Conservation (phyloP, 2,113 vertebrate species). For the Heptranchias perlo region DNA sequence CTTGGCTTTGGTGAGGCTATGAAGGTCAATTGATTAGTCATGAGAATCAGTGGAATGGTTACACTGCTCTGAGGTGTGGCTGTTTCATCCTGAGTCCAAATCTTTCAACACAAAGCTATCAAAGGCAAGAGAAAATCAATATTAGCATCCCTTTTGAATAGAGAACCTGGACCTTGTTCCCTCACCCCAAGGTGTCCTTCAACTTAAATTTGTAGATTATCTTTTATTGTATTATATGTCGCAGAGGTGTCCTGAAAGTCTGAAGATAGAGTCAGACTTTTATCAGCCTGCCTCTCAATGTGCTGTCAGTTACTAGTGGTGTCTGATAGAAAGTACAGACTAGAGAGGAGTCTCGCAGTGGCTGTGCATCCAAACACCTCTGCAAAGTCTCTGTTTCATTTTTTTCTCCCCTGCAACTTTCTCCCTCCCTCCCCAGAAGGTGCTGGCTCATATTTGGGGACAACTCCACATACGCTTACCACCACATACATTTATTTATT, state of each 20-base stretch:
- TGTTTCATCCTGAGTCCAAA: constrained; percentile 17
- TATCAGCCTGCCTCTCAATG: constrained; percentile 1
- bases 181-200: constrained; percentile 23
- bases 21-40: not conserved
- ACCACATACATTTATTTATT: not conserved
- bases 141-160: not conserved
- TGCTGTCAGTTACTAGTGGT: constrained; percentile 17
- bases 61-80: constrained; percentile 14
- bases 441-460: not conserved
- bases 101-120: constrained; percentile 32
- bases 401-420: not conserved
- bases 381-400: not conserved
- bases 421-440: not conserved
- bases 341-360: not conserved
- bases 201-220: constrained; percentile 30
- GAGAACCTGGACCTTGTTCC: constrained; percentile 28
- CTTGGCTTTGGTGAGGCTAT: not conserved
- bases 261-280: constrained; percentile 16
- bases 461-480: not conserved
- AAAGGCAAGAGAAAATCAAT: constrained; percentile 35
- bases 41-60: constrained; percentile 13
- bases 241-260: constrained; percentile 16
- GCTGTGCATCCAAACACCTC: not conserved
- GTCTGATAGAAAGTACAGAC: constrained; percentile 17
- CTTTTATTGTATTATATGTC: constrained; percentile 31